Conservation (phyloP, 2,797 vertebrate genomes). For the Chelmon rostratus region DNA sequence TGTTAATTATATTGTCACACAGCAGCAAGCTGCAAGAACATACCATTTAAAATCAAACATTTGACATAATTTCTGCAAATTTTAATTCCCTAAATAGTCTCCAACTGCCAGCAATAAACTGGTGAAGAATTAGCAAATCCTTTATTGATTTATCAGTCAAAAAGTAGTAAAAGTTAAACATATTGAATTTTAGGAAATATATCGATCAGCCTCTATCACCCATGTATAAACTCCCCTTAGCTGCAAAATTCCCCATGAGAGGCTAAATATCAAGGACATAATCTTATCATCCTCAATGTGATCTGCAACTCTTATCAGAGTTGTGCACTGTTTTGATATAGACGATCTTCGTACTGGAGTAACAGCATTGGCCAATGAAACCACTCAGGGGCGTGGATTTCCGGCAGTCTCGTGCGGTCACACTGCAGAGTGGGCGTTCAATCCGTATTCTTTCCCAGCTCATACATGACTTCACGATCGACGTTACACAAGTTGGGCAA, state of each 20-base stretch:
- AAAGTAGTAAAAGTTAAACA: not conserved
- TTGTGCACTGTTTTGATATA: fast-evolving
- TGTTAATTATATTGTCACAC: not conserved
- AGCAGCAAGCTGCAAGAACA: not conserved
- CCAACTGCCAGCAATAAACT: not conserved
- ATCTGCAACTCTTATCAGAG: not conserved
- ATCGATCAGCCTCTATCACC: not conserved
- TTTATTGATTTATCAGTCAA: not conserved
- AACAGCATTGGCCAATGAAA: slow-evolving; percentile 49
- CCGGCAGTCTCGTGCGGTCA: slow-evolving; percentile 61
- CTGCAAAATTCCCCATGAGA: no score
- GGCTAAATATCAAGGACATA: not conserved
- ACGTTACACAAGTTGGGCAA: slow-evolving; percentile 58
- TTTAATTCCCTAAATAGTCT: not conserved
- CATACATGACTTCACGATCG: slow-evolving; percentile 64
- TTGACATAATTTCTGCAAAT: not conserved
- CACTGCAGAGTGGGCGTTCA: slow-evolving; percentile 75
- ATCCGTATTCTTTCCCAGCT: slow-evolving; percentile 38
- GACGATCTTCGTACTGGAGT: slow-evolving; percentile 57
- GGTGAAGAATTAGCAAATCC: no score
- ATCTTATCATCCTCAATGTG: not conserved
- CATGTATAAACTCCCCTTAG: no score
- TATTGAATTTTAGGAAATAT: not conserved
- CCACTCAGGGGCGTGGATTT: slow-evolving; percentile 65
- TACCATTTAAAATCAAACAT: not conserved